Evolutionary conservation across 2,113 vertebrate genomes (phyloP), one percentile per base, ranked within the genome.

Genomic region (Stictonetta naevosa): DNA sequence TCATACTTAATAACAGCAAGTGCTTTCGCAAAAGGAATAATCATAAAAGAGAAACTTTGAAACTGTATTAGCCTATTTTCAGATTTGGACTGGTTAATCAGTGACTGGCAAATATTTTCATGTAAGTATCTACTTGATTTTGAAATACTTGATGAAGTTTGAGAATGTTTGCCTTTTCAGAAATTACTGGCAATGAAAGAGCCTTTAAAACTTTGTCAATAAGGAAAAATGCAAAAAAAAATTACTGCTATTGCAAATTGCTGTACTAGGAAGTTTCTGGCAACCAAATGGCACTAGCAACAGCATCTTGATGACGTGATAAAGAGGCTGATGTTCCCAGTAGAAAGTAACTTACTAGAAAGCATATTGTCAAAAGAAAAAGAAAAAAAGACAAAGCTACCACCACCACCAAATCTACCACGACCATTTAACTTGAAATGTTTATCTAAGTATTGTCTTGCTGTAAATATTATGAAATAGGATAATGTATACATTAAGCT

Each of bases 361-460:
- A 93, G 33, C 33, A 67, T 62, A 8, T 20, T 40, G 73, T 59
- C 83, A 50, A 34, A 17, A 79, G 83, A 56, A 31, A 8, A 8
- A 8, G 8, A 26, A 29, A 36, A 50, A 33, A 15, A 44, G 23
- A 26, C 36, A 40, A 18, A 40, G 21, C 46, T 48, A 19, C 62
- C 40, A 36, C 5, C n/a, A 56, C 21, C 33, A 2, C n/a, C n/a
- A n/a, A 18, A 40, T 48, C 46, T 48, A 19, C 62, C 40, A 36
- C 5, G 31, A 56, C 21, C 33, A 2, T 78, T 86, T 67, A 93
- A 94, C 80, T 92, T 93, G 83, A 97, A 93, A 93, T 90, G 85
- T 76, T 80, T 74, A 81, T 64, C 81, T 67, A 59, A 85, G 44
- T 95, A 76, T 62, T 88, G 68, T 90, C 82, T 86, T 82, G 81